A percentile compares a stretch with the other conserved stretches of the same genome.
Conservation (phyloP, 2,113 vertebrate species). For the Falcunculus frontatus region DNA sequence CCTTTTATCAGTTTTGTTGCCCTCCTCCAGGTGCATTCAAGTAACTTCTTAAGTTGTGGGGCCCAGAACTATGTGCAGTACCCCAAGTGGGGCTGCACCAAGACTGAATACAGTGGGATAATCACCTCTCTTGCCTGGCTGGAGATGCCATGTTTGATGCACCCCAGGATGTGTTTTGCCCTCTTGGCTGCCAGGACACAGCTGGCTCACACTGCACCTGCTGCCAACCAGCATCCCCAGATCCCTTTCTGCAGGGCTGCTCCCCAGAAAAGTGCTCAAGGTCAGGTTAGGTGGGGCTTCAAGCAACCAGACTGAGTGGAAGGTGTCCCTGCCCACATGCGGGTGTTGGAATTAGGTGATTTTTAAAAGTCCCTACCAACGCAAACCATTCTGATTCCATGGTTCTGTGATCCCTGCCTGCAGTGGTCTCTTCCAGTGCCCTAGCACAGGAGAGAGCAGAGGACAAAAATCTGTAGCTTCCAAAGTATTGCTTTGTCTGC, state of each 20-base stretch:
- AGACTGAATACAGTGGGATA: fast-evolving
- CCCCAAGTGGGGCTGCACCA: background rate
- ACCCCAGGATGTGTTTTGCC: background rate
- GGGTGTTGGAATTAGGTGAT: background rate
- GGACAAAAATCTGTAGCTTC: background rate
- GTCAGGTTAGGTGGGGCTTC: background rate
- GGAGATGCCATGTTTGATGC: background rate
- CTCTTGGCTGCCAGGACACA: background rate
- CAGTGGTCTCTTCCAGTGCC: background rate
- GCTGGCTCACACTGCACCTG: background rate
- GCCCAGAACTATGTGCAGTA: background rate
- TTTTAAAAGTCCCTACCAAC: background rate
- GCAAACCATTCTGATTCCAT: background rate
- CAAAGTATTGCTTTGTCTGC: background rate
- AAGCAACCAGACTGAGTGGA: background rate
- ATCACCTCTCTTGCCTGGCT: background rate
- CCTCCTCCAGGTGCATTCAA: background rate
- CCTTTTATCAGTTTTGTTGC: background rate
- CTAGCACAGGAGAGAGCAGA: background rate
- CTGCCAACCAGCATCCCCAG: background rate
- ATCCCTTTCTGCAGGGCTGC: background rate
- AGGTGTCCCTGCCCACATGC: fast-evolving
- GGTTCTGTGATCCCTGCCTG: background rate
- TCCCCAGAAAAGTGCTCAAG: background rate
- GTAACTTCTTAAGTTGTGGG: background rate